Evolutionary conservation across 2,888 invertebrate genomes (phyloP).

Genomic region (Pantelozetes paolii): DNA sequence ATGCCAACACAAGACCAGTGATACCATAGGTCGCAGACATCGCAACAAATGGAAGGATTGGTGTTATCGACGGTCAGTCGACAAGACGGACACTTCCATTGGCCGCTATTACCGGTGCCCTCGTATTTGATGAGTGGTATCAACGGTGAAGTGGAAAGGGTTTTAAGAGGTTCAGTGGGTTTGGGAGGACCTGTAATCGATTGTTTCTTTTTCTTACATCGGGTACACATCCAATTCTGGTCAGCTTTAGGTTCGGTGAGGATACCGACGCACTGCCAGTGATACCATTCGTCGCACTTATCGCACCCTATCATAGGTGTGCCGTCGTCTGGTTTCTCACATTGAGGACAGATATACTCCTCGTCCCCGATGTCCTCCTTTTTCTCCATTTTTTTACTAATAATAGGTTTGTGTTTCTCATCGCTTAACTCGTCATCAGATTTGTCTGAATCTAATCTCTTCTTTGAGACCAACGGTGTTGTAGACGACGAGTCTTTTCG

Average conservation of each 20-base stretch:
- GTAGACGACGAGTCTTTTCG: conserved; percentile 29
- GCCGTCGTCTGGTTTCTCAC: conserved; percentile 73
- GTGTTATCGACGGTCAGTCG: conserved; percentile 91
- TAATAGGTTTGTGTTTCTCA: neutral
- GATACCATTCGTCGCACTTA: conserved; percentile 78
- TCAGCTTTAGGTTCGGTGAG: conserved; percentile 60
- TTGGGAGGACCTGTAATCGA: conserved; percentile 12
- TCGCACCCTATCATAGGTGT: conserved; percentile 95
- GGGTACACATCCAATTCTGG: conserved; percentile 87
- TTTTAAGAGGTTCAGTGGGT: neutral
- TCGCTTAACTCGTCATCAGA: neutral
- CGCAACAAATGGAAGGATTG: conserved; percentile 90
- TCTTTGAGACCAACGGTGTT: neutral
- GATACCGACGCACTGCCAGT: conserved; percentile 57
- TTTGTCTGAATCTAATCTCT: neutral
- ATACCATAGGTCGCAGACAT: conserved; percentile 89
- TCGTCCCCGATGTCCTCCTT: conserved; percentile 72
- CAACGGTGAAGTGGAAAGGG: neutral
- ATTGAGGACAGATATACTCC: conserved; percentile 93
- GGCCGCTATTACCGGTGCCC: neutral
- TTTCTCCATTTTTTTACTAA: conserved; percentile 30
- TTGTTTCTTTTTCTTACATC: conserved; percentile 57
- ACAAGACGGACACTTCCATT: conserved; percentile 93
- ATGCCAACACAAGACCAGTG: conserved; percentile 58
- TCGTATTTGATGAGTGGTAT: neutral